Percentiles rank a stretch among this genome's conserved stretches.
These are phyloP conservation scores for Lemur catta DNA, from an alignment of 2,797 vertebrate species.

Conservation along the genomic window DNA sequence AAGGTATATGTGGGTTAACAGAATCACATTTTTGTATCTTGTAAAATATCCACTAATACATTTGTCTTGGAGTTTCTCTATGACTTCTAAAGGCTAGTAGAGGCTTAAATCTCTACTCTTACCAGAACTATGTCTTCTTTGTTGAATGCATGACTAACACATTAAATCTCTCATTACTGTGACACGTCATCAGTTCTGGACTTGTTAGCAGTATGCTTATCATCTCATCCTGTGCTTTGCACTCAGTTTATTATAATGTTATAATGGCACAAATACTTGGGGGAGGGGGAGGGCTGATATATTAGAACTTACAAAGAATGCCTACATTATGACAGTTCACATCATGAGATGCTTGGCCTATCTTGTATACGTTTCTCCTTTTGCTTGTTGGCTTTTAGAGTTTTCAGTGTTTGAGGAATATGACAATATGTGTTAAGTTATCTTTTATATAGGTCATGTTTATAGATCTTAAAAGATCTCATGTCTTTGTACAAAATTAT, in stretches of 20 bases:
- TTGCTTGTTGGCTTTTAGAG: background rate
- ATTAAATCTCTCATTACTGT: background rate
- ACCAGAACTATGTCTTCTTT: background rate
- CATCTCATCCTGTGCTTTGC: background rate
- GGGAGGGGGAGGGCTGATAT: background rate
- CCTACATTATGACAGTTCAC: background rate
- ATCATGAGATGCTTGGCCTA: background rate
- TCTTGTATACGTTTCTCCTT: background rate
- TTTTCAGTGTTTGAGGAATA: background rate
- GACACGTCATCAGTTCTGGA: background rate
- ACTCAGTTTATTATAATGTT: background rate
- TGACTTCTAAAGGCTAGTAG: background rate
- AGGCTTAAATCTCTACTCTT: background rate
- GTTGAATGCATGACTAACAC: background rate
- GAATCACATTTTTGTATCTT: constrained; percentile 12
- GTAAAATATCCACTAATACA: background rate
- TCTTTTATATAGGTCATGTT: background rate
- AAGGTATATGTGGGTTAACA: constrained; percentile 40
- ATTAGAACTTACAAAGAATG: background rate
- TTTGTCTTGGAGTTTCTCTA: background rate
- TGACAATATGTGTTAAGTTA: background rate
- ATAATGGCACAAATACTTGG: background rate
- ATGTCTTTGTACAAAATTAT: background rate
- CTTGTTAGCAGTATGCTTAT: background rate
- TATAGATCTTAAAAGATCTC: background rate